Percentiles rank a stretch among this genome's conserved stretches.
Conservation (phyloP, 1,140 invertebrate genomes). For the Lucilia cuprina region DNA sequence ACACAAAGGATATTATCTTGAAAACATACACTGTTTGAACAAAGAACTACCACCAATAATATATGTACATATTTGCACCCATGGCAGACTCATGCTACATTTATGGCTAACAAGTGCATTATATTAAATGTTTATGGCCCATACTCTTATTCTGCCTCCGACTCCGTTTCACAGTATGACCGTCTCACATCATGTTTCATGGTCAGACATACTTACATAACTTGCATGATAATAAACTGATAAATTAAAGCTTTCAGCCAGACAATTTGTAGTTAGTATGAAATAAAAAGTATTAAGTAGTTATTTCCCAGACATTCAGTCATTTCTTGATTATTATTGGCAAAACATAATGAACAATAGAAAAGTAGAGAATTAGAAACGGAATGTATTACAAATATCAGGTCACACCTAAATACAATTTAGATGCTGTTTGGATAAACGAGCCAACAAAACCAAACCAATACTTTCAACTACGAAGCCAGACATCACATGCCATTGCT, state of each 20-base stretch:
- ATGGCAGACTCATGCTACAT: neutral
- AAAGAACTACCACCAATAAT: neutral
- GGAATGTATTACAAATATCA: slow-evolving; percentile 29
- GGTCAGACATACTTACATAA: slow-evolving; percentile 5
- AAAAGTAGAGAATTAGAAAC: neutral
- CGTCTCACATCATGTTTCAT: neutral
- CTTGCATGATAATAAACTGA: slow-evolving; percentile 17
- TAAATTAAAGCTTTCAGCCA: slow-evolving; percentile 8
- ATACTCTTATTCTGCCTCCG: neutral
- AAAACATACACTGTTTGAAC: neutral
- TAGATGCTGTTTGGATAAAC: slow-evolving; percentile 29
- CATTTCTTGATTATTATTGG: neutral
- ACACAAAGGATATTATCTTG: slow-evolving; percentile 8
- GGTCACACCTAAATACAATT: slow-evolving; percentile 34
- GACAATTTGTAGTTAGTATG: slow-evolving; percentile 6
- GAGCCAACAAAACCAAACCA: neutral
- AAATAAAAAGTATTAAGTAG: neutral
- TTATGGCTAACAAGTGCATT: slow-evolving; percentile 22
- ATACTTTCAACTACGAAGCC: too few species aligned
- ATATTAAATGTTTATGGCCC: slow-evolving; percentile 13
- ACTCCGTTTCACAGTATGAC: neutral
- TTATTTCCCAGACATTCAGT: slow-evolving; percentile 1
- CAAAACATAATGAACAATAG: neutral
- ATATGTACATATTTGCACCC: neutral
- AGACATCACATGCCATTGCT: neutral